These are phyloP conservation scores for Proterorhinus semilunaris DNA, from an alignment of 2,113 vertebrate genomes.

Conservation along the genomic window DNA sequence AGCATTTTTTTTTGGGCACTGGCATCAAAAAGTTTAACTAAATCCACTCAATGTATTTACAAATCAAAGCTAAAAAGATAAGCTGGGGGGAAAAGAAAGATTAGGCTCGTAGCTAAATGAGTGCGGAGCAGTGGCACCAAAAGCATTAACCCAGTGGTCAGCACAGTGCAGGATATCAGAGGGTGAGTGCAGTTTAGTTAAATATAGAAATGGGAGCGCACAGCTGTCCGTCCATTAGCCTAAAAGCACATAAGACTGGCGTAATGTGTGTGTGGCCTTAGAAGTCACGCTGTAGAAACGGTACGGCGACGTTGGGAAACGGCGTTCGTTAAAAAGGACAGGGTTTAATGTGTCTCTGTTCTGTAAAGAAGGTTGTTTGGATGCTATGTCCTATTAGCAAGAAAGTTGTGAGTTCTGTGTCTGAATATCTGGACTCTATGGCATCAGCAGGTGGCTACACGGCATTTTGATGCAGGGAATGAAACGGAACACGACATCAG, in stretches of 20 bases:
- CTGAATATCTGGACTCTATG: too few relatives aligned
- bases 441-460: too few relatives aligned
- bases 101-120: conserved; percentile 13
- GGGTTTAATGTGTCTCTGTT: too few relatives aligned
- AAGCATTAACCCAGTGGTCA: conserved; percentile 23
- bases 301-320: background rate
- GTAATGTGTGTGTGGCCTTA: background rate
- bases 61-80: conserved; percentile 10
- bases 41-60: conserved; percentile 46
- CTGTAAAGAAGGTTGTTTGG: too few relatives aligned
- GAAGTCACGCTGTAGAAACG: background rate
- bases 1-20: conserved; percentile 32
- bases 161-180: conserved; percentile 8
- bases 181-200: conserved; percentile 45
- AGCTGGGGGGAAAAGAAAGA: conserved; percentile 18
- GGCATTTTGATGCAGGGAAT: too few relatives aligned
- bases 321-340: too few relatives aligned
- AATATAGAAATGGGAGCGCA: conserved; percentile 72
- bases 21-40: conserved; percentile 47
- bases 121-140: background rate
- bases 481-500: too few relatives aligned
- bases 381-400: too few relatives aligned
- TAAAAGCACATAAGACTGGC: conserved; percentile 57
- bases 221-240: conserved; percentile 68
- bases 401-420: too few relatives aligned